phyloP scores from a whole-genome alignment of 2,888 invertebrate species.

The Amorpha juglandis region DNA sequence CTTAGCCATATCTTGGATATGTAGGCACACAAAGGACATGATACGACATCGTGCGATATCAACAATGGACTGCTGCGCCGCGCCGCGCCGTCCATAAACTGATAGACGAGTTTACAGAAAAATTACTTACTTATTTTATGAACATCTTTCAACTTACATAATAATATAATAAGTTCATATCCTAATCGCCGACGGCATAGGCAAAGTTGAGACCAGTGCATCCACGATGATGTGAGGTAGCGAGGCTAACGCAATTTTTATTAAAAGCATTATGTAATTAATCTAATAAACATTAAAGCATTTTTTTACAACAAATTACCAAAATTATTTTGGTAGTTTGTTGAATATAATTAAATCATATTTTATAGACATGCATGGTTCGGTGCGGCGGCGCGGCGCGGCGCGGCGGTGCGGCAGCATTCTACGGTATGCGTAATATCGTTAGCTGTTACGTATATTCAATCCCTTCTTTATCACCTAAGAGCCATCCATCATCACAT shows the following conservation, averaged over 20 bases:
- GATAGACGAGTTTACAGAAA: slow-evolving; percentile 8
- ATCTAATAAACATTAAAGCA: no score
- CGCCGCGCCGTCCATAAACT: slow-evolving; percentile 21
- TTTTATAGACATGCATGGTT: no score
- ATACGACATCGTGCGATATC: slow-evolving; percentile 51
- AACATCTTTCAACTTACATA: not conserved
- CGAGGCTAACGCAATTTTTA: no score
- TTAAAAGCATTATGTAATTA: no score
- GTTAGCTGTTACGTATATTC: not conserved
- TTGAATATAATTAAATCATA: no score
- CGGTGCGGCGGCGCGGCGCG: not conserved
- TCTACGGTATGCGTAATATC: not conserved
- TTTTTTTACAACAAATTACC: no score
- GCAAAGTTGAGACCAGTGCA: no score
- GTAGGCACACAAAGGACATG: slow-evolving; percentile 57
- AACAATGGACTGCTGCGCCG: slow-evolving; percentile 38
- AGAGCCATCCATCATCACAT: slow-evolving; percentile 3
- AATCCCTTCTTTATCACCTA: slow-evolving; percentile 6
- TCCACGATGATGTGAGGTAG: no score
- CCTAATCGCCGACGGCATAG: no score
- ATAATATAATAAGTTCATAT: no score
- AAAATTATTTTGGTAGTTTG: no score
- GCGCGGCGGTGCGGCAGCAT: not conserved
- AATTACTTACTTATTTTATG: not conserved
- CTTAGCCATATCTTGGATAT: slow-evolving; percentile 65